Percentiles rank a stretch among this genome's conserved stretches.
Evolutionary conservation across 2,888 invertebrate species (phyloP).

Genomic region (Drosophila neotestacea): DNA sequence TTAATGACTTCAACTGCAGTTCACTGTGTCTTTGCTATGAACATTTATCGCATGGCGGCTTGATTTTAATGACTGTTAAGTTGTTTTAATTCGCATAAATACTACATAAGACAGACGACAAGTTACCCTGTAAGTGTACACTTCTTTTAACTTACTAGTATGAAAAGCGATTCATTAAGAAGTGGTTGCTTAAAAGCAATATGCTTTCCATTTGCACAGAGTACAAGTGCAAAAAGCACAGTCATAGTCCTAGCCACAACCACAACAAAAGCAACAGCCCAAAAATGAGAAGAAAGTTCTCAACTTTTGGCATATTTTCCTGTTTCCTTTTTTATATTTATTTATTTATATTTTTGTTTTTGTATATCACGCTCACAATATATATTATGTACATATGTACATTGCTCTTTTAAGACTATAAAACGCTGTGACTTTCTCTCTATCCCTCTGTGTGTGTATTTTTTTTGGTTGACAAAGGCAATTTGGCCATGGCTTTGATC

Average conservation of each 20-base stretch:
- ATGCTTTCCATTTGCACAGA: neutral
- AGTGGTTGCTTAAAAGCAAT: no score
- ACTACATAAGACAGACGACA: neutral
- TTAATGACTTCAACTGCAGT: constrained; percentile 62
- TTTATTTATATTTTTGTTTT: constrained; percentile 17
- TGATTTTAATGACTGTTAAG: constrained; percentile 69
- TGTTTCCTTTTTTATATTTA: neutral
- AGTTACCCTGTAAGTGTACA: neutral
- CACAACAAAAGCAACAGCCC: constrained; percentile 31
- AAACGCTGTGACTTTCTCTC: constrained; percentile 1
- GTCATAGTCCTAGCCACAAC: constrained; percentile 9
- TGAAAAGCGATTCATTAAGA: no score
- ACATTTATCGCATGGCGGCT: constrained; percentile 70
- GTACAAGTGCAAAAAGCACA: constrained; percentile 7
- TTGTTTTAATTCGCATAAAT: constrained; percentile 29
- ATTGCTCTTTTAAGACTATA: constrained; percentile 54
- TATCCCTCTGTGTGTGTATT: constrained; percentile 11
- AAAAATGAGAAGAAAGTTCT: constrained; percentile 37
- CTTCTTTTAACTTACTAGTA: no score
- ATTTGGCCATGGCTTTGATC: constrained; percentile 73
- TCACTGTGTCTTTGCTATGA: constrained; percentile 52
- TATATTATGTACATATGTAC: constrained; percentile 42
- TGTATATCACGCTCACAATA: constrained; percentile 54
- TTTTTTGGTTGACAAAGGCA: constrained; percentile 67
- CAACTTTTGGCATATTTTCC: constrained; percentile 60